Percentiles rank a stretch among this genome's conserved stretches.
phyloP scores from a whole-genome alignment of 2,888 invertebrate genomes.

The Fragum sueziense region DNA sequence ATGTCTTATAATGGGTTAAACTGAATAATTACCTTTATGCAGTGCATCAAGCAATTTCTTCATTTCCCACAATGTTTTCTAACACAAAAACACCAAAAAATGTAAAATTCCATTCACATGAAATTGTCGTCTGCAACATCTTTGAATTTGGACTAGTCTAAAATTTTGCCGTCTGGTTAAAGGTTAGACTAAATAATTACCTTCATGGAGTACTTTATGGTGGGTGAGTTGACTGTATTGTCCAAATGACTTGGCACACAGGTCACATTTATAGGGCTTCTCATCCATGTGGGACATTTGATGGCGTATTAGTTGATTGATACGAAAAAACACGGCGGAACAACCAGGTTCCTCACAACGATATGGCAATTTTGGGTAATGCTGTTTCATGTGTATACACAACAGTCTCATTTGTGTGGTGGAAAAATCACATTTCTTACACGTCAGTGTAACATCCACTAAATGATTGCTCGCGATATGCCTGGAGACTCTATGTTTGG shows the following conservation, averaged over 20 bases:
- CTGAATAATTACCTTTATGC: too few relatives aligned
- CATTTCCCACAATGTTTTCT: too few relatives aligned
- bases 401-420: conserved; percentile 86
- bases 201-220: conserved; percentile 85
- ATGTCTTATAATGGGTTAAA: too few relatives aligned
- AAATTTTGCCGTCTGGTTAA: too few relatives aligned
- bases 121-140: too few relatives aligned
- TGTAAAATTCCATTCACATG: too few relatives aligned
- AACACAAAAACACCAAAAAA: too few relatives aligned
- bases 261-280: conserved; percentile 83
- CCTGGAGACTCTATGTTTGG: conserved; percentile 37
- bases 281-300: conserved; percentile 85
- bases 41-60: too few relatives aligned
- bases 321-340: conserved; percentile 82
- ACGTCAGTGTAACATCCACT: conserved; percentile 71
- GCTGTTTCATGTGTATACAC: conserved; percentile 85
- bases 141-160: too few relatives aligned
- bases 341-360: conserved; percentile 85
- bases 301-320: conserved; percentile 86
- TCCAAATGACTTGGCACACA: conserved; percentile 85
- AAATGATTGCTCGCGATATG: conserved; percentile 60
- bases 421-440: conserved; percentile 86
- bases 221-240: conserved; percentile 85
- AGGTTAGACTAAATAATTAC: too few relatives aligned
- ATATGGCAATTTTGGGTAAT: conserved; percentile 86